phyloP scores from a whole-genome alignment of 2,797 vertebrate genomes.

The Ispidina lecontei region DNA sequence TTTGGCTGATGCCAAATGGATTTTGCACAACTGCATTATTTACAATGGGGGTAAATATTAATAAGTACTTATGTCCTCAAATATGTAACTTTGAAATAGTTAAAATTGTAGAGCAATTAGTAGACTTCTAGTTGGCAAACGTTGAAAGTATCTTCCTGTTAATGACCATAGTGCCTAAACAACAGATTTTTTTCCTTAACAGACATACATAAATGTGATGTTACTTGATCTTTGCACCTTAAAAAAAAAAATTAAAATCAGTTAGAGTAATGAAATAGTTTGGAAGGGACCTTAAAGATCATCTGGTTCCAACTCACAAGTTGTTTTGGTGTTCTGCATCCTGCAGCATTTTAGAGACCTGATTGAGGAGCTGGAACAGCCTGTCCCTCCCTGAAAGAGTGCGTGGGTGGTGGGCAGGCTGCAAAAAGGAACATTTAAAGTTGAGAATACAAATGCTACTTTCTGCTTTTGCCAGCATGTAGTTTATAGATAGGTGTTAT shows the following conservation, averaged over 20 bases:
- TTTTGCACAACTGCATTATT: constrained; percentile 99
- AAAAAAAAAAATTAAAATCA: neutral
- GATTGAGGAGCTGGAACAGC: neutral
- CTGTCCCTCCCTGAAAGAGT: neutral
- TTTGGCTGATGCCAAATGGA: constrained; percentile 98
- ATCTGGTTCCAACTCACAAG: neutral
- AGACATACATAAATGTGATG: neutral
- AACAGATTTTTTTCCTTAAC: neutral
- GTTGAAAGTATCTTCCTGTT: neutral
- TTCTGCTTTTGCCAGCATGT: neutral
- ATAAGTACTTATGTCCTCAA: neutral
- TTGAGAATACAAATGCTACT: neutral
- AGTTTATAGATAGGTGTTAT: neutral
- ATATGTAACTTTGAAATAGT: neutral
- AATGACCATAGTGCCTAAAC: neutral
- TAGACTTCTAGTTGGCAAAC: neutral
- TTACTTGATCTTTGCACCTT: neutral
- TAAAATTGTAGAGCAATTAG: neutral
- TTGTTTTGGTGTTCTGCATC: neutral
- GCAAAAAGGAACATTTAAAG: neutral
- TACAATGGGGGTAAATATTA: constrained; percentile 93
- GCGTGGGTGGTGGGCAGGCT: neutral
- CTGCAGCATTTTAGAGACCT: neutral
- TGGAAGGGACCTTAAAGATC: neutral
- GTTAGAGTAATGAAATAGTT: neutral